Percentiles rank a stretch among this genome's conserved stretches.
Evolutionary conservation across 2,113 vertebrate genomes (phyloP).

Genomic region (Bufo gargarizans): DNA sequence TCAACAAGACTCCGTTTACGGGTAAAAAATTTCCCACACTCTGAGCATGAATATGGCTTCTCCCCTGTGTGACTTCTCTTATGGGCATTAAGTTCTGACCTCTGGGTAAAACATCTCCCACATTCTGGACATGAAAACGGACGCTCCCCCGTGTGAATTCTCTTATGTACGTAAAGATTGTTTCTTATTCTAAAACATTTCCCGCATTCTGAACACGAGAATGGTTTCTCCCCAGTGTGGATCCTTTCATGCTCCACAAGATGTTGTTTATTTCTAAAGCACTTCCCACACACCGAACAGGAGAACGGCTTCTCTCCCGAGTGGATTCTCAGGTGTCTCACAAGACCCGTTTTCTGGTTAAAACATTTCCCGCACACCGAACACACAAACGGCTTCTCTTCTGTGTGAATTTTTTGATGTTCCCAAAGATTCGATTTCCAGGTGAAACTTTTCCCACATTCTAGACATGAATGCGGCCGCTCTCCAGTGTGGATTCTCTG

Average conservation of each 20-base stretch:
- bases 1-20: constrained; percentile 9
- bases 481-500: neutral
- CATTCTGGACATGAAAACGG: neutral
- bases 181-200: neutral
- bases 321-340: neutral
- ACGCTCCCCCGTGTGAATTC: neutral
- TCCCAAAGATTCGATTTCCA: neutral
- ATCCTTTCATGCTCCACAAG: neutral
- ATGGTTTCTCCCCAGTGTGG: neutral
- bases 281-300: neutral
- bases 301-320: neutral
- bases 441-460: neutral
- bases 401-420: neutral
- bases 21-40: neutral
- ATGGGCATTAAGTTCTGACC: neutral
- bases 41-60: neutral
- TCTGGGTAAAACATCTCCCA: neutral
- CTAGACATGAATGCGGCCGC: neutral
- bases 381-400: neutral
- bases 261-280: neutral
- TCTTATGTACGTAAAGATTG: neutral
- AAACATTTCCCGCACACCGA: neutral
- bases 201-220: neutral
- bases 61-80: neutral
- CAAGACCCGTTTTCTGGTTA: neutral